Evolutionary conservation across 1,140 invertebrate genomes (phyloP), one percentile per base, ranked within the genome.

Genomic region (Diorhabda elongata): DNA sequence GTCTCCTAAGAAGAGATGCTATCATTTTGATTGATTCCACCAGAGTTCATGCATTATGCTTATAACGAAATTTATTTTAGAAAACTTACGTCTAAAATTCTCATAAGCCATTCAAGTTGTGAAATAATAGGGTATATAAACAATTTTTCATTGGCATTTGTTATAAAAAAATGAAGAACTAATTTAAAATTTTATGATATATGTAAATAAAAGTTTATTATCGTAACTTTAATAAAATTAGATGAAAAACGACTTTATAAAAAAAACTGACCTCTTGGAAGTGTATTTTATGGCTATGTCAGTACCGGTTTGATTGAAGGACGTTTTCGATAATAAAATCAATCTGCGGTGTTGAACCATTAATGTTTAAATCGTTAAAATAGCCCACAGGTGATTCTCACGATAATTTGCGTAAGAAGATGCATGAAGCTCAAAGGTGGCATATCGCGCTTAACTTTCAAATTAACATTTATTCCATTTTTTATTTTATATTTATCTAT

Each of bases 21-120:
- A 60, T 60, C 58, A 42, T 60, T 60, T 60, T 60, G 58, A 60
- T 60, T 60, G 58, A 60, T 60, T 60, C 42, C 11, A 11, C 11
- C 58, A 60, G 5, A 60, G 58, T 60, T 60, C 47, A 52, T 52
- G 47, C 47, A 6, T 6, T 52, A 52, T n/a, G 47, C 6, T 52
- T 6, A 52, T 4, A 52, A 8, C 6, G n/a, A 52, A 52, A 52
- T 52, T 6, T 52, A 52, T 52, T 52, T 26, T 26, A 26, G 26
- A 26, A 26, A 26, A 26, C 26, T 26, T 26, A 26, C 26, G 26
- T 26, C 26, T 26, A 26, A 26, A 1, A 26, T 26, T 26, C 26
- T 26, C 26, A 26, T 26, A 26, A 26, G 26, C 26, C 26, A 26
- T 26, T 1, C 26, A 26, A 26, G 26, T 26, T 26, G 26, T 26